Conservation (phyloP, 2,113 vertebrate genomes). For the Noctilio leporinus region DNA sequence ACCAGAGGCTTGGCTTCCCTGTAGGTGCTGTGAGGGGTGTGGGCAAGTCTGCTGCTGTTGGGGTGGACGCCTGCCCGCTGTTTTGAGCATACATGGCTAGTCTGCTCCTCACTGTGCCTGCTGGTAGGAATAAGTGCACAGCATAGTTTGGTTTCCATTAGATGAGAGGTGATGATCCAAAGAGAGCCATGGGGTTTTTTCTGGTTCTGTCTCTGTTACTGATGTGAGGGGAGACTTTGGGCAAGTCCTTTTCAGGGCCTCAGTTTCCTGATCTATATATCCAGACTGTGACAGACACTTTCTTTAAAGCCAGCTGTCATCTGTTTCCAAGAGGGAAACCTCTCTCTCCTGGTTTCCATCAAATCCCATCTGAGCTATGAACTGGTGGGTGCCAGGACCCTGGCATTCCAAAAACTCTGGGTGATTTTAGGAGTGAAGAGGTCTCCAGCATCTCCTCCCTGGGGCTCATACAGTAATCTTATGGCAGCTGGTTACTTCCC, state of each 20-base stretch:
- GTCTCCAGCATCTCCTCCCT: background rate
- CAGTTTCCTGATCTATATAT: background rate
- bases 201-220: background rate
- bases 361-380: background rate
- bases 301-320: background rate
- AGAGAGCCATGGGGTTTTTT: background rate
- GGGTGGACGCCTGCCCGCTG: background rate
- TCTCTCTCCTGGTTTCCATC: background rate
- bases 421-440: background rate
- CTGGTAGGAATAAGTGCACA: background rate
- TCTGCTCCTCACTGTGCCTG: fast-evolving
- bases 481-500: background rate
- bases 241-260: background rate
- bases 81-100: background rate
- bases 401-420: background rate
- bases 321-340: background rate
- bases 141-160: background rate
- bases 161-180: background rate
- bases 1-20: background rate
- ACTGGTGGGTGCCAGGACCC: background rate
- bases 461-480: background rate
- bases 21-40: background rate
- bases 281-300: background rate
- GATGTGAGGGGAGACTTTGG: background rate
- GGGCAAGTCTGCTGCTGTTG: background rate